A percentile compares a stretch with the other conserved stretches of the same genome.
Evolutionary conservation across 2,888 invertebrate species (phyloP).

Genomic region (Parascotia fuliginaria): DNA sequence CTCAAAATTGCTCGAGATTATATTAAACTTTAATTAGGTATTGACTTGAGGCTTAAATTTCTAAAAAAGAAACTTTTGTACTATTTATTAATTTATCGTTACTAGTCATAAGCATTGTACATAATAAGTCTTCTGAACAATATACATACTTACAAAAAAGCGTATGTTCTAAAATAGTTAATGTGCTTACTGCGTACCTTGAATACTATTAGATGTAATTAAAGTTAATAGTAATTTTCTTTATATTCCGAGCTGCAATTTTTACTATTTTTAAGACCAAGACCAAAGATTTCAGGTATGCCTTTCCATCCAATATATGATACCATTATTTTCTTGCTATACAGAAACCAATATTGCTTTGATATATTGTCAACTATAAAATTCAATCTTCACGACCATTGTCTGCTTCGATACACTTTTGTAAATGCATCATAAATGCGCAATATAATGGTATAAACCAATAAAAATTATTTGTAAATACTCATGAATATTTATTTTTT

Average conservation of each 20-base stretch:
- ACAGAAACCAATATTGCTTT: conserved; percentile 19
- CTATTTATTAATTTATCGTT: conserved; percentile 19
- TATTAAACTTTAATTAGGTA: not conserved
- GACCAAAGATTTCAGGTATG: conserved; percentile 7
- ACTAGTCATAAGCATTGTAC: conserved; percentile 48
- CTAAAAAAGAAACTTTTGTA: conserved; percentile 17
- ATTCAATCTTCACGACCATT: conserved; percentile 4
- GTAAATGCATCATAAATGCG: conserved; percentile 3
- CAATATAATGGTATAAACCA: conserved; percentile 3
- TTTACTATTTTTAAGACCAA: conserved; percentile 5
- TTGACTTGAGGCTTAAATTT: conserved; percentile 14
- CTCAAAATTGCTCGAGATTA: not conserved
- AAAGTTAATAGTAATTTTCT: conserved; percentile 12
- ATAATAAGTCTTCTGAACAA: conserved; percentile 47
- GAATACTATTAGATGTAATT: conserved; percentile 36
- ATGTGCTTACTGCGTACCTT: conserved; percentile 62
- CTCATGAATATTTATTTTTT: conserved; percentile 5
- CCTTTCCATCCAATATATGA: conserved; percentile 9
- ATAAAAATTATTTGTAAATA: conserved; percentile 11
- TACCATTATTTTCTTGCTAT: conserved; percentile 13
- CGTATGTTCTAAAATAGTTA: conserved; percentile 83
- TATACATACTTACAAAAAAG: conserved; percentile 67
- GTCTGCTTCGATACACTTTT: conserved; percentile 9
- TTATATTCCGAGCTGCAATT: conserved; percentile 9
- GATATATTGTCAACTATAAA: conserved; percentile 12